Evolutionary conservation across 2,888 invertebrate species (phyloP), one percentile per base, ranked within the genome.

Genomic region (Carcina quercana): DNA sequence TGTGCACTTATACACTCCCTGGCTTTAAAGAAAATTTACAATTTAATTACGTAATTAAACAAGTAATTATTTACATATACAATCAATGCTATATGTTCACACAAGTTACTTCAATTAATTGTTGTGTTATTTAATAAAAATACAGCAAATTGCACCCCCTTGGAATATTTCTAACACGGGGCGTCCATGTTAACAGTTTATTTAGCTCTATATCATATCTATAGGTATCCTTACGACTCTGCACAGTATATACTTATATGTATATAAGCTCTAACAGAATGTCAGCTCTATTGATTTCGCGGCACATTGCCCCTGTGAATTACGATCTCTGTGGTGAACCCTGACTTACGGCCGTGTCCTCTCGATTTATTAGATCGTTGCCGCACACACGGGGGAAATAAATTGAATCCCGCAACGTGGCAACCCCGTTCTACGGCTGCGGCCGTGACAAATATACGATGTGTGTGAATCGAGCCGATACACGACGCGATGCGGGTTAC

Each of bases 251-350:
- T n/a, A 6, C n/a, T 19, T n/a, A n/a, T n/a, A n/a, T n/a, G n/a
- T n/a, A n/a, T 6, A 19, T 19, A 19, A 3, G 6, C 19, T 19
- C 19, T 8, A 19, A 19, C n/a, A 20, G 45, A 54, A 50, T 60
- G 62, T 60, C 63, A 60, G 61, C 57, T 71, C 66, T 79, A 75
- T 80, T 76, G 78, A 82, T 80, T 80, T 80, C 78, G 73, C 76
- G 79, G 74, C 56, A 71, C 80, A 80, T 80, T 76, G 79, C 59
- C 43, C 63, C 48, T 52, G 56, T 70, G 74, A 80, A 63, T 75
- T 79, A 82, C 69, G 63, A 60, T 42, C 53, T 41, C 60, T 68
- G 76, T 63, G 72, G 70, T 68, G 69, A 65, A 68, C 67, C 64
- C 59, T 69, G 71, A 72, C 70, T 65, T 59, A 66, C 60, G 55